These are phyloP conservation scores for Nicator chloris DNA, from an alignment of 2,113 vertebrate genomes.

Conservation along the genomic window DNA sequence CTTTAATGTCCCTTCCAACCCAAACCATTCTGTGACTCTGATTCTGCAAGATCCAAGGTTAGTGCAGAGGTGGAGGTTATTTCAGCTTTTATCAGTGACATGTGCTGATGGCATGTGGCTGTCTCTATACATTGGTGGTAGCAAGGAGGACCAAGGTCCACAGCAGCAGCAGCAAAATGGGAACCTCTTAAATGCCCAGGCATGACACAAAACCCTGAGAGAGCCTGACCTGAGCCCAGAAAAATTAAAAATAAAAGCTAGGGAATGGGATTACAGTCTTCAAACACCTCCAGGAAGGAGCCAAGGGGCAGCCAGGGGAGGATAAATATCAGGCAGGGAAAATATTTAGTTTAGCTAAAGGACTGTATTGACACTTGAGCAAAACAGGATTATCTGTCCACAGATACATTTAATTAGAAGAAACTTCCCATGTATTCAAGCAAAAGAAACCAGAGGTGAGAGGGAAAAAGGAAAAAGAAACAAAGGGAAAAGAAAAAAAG, in stretches of 20 bases:
- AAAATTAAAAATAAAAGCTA: background rate
- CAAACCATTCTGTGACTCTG: background rate
- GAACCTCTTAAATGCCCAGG: background rate
- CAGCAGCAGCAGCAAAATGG: background rate
- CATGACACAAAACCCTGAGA: background rate
- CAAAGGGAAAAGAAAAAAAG: too few relatives aligned
- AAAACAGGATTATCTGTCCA: slow-evolving; percentile 1
- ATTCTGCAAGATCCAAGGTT: background rate
- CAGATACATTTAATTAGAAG: background rate
- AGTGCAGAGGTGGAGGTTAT: background rate
- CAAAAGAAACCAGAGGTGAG: background rate
- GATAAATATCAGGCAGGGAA: background rate
- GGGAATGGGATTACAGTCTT: background rate
- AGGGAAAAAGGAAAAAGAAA: background rate
- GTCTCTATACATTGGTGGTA: rapidly evolving
- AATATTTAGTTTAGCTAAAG: slow-evolving; percentile 29
- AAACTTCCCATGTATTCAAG: background rate
- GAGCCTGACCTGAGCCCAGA: background rate
- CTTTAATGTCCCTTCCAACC: background rate
- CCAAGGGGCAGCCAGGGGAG: background rate
- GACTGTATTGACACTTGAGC: background rate
- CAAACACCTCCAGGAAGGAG: background rate
- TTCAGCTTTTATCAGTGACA: background rate
- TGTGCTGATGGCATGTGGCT: background rate
- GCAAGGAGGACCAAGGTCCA: background rate